These are phyloP conservation scores for Gallinago media DNA, from an alignment of 2,113 vertebrate species.

Conservation along the genomic window DNA sequence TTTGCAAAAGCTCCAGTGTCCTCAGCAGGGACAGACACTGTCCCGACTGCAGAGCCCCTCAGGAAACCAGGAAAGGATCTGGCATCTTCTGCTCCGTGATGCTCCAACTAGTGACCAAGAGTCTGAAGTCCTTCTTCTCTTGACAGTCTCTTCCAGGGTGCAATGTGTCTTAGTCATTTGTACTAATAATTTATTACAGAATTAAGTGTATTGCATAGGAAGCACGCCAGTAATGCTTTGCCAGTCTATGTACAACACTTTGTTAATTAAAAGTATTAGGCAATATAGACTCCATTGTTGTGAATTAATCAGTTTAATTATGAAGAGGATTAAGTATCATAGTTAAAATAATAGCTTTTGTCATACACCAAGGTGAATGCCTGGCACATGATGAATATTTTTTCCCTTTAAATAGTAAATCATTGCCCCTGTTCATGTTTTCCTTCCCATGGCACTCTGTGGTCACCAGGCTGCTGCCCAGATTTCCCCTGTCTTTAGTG, in stretches of 20 bases:
- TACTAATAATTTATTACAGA: constrained; percentile 74
- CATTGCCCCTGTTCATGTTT: neutral
- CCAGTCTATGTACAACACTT: constrained; percentile 59
- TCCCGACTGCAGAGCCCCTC: neutral
- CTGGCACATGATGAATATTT: neutral
- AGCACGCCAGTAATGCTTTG: constrained; percentile 63
- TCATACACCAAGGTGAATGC: constrained; percentile 7
- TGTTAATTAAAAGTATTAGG: constrained; percentile 80
- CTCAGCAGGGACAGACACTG: neutral
- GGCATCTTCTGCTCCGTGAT: neutral
- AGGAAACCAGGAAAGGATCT: neutral
- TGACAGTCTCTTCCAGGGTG: neutral
- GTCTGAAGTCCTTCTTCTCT: neutral
- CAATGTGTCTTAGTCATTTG: constrained; percentile 47
- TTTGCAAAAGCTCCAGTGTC: neutral
- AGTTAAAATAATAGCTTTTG: constrained; percentile 62
- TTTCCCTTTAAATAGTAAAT: neutral
- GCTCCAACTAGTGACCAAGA: neutral
- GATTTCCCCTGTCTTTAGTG: neutral
- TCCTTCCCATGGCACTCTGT: fast-evolving
- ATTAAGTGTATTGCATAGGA: constrained; percentile 79
- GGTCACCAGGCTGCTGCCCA: neutral
- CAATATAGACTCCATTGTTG: constrained; percentile 69
- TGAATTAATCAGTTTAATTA: constrained; percentile 79
- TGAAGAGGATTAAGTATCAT: constrained; percentile 28